A percentile compares a stretch with the other conserved stretches of the same genome.
These are phyloP conservation scores for Lepisosteus oculatus DNA, from an alignment of 2,113 vertebrate genomes.

Conservation along the genomic window DNA sequence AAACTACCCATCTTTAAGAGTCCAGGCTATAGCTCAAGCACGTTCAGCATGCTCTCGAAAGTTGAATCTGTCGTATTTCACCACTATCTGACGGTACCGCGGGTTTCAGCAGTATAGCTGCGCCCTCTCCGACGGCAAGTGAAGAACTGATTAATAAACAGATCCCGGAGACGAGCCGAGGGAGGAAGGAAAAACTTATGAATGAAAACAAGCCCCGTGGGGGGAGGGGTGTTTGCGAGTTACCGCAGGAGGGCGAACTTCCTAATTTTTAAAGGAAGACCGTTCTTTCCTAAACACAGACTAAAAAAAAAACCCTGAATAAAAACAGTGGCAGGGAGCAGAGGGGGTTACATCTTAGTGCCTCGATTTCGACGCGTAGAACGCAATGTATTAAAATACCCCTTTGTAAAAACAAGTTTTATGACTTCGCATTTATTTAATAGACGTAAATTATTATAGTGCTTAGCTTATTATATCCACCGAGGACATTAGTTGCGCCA, in stretches of 20 bases:
- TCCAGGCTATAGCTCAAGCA: background rate
- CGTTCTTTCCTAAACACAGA: slow-evolving; percentile 11
- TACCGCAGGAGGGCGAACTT: slow-evolving; percentile 59
- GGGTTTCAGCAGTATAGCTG: slow-evolving; percentile 24
- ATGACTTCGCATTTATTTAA: too few relatives aligned
- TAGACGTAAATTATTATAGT: too few relatives aligned
- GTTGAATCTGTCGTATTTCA: too few relatives aligned
- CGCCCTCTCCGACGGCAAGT: slow-evolving; percentile 47
- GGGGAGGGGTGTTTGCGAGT: slow-evolving; percentile 58
- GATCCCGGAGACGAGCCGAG: slow-evolving; percentile 37
- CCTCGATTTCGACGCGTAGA: too few relatives aligned
- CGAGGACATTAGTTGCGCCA: too few relatives aligned
- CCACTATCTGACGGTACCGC: background rate
- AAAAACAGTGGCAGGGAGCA: slow-evolving; percentile 9
- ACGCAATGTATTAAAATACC: too few relatives aligned
- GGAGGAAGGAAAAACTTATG: slow-evolving; percentile 76
- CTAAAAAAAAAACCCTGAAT: background rate
- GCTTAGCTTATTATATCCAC: too few relatives aligned
- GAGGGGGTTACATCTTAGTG: too few relatives aligned
- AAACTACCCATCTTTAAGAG: background rate
- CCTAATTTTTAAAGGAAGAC: slow-evolving; percentile 38
- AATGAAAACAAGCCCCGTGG: slow-evolving; percentile 80
- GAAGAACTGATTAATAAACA: slow-evolving; percentile 42
- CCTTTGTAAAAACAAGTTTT: too few relatives aligned
- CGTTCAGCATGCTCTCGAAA: background rate